phyloP scores from a whole-genome alignment of 2,797 vertebrate species.

The Botia kubotai region DNA sequence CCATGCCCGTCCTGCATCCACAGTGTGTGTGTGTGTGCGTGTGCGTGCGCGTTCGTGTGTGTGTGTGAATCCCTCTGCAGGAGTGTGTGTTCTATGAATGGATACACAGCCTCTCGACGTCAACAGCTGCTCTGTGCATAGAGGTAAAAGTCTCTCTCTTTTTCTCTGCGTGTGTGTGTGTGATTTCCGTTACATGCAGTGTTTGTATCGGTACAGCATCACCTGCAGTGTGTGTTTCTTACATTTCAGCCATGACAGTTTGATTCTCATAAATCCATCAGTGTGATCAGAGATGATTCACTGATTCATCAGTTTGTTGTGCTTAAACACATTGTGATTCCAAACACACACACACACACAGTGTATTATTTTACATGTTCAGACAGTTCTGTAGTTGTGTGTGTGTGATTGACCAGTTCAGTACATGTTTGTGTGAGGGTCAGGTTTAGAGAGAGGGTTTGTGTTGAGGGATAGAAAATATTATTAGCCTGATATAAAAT shows the following conservation, averaged over 20 bases:
- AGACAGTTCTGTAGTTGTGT: not conserved
- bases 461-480: not conserved
- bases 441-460: too few species aligned
- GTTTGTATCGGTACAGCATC: not conserved
- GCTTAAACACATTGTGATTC: not conserved
- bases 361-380: not conserved
- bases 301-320: not conserved
- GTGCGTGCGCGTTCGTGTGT: slow-evolving; percentile 14
- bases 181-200: not conserved
- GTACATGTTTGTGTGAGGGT: too few species aligned
- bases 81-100: slow-evolving; percentile 62
- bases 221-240: not conserved
- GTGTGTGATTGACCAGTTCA: not conserved
- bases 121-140: slow-evolving; percentile 68
- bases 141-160: slow-evolving; percentile 67
- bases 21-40: slow-evolving; percentile 24
- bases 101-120: slow-evolving; percentile 69
- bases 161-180: slow-evolving; percentile 59
- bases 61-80: not conserved
- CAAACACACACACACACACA: not conserved
- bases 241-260: not conserved
- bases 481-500: not conserved
- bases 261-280: not conserved
- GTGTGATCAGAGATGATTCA: not conserved
- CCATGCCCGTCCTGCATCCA: not conserved